A percentile compares a stretch with the other conserved stretches of the same genome.
These are phyloP conservation scores for Drosophila setosimentum DNA, from an alignment of 2,888 invertebrate genomes.

Conservation along the genomic window DNA sequence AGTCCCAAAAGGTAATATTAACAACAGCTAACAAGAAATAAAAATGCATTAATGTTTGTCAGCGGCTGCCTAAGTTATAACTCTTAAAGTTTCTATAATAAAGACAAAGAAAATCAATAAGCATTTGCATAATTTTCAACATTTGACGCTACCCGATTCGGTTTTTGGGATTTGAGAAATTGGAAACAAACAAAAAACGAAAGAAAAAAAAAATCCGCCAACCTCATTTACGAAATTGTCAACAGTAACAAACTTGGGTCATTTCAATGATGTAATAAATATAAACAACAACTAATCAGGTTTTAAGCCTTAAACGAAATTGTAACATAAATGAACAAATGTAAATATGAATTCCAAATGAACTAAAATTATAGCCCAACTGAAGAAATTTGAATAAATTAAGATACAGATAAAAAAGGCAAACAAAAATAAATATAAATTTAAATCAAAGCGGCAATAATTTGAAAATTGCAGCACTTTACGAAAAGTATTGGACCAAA, in stretches of 20 bases:
- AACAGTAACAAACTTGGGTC: slow-evolving; percentile 55
- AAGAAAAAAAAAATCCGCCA: slow-evolving; percentile 63
- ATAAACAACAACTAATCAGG: slow-evolving; percentile 61
- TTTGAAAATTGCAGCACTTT: slow-evolving; percentile 62
- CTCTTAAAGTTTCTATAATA: slow-evolving; percentile 44
- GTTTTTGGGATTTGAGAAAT: slow-evolving; percentile 30
- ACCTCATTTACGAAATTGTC: slow-evolving; percentile 76
- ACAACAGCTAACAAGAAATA: not conserved
- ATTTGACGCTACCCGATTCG: slow-evolving; percentile 49
- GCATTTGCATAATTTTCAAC: slow-evolving; percentile 72
- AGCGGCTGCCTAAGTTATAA: slow-evolving; percentile 32
- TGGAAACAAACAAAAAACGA: slow-evolving; percentile 28
- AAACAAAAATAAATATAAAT: slow-evolving; percentile 11
- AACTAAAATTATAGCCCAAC: slow-evolving; percentile 33
- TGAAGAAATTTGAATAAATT: slow-evolving; percentile 70
- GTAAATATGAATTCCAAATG: slow-evolving; percentile 60
- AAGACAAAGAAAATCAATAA: slow-evolving; percentile 68
- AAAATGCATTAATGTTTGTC: slow-evolving; percentile 1
- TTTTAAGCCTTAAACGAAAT: slow-evolving; percentile 42
- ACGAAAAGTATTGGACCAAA: slow-evolving; percentile 43
- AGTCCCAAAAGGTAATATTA: slow-evolving; percentile 27
- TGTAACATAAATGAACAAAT: slow-evolving; percentile 42
- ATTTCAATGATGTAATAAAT: slow-evolving; percentile 66
- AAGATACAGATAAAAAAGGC: slow-evolving; percentile 21
- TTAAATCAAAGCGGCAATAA: slow-evolving; percentile 42